Evolutionary conservation across 2,888 invertebrate genomes (phyloP), one percentile per base, ranked within the genome.

Genomic region (Glyphotaelius pellucidus): DNA sequence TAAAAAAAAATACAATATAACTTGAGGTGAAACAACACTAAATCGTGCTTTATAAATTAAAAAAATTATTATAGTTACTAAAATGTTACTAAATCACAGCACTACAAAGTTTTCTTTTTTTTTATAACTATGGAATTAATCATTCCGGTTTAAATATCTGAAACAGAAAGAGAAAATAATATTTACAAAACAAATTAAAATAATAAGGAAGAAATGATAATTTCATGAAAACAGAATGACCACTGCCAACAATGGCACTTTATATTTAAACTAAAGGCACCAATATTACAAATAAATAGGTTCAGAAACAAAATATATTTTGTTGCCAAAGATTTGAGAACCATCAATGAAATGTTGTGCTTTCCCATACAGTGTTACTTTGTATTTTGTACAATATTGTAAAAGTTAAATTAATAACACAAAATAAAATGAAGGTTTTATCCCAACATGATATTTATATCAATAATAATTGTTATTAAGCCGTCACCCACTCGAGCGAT

Each of bases 141-240:
- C 19, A 91, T 90, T 90, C 85, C 84, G 79, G 85, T 91, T 92
- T 79, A 88, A 19, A 92, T 91, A 92, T 92, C 92, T 92, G 92
- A 91, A 92, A 92, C 81, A 90, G 91, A 92, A 90, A 90, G 81
- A 92, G 85, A 90, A 91, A 35, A 91, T 38, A 87, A 92, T 31
- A 91, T 80, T 52, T 90, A 90, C 85, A 91, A 89, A 91, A 79
- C 52, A 91, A 91, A 80, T 90, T 25, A 89, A 90, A 89, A 84
- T 81, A 84, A 84, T 32, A 32, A 11, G 83, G 7, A 35, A 25
- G 25, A 67, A 67, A 25, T 67, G 2, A 67, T 67, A 5, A 25
- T 67, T 67, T 67, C 25, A 25, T 67, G 52, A 67, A 67, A 67
- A 67, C 25, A n/a, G 9, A 67, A 67, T 67, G 9, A 47, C 47